These are phyloP conservation scores for Mus spretus DNA, from an alignment of 2,797 vertebrate genomes.

Conservation along the genomic window DNA sequence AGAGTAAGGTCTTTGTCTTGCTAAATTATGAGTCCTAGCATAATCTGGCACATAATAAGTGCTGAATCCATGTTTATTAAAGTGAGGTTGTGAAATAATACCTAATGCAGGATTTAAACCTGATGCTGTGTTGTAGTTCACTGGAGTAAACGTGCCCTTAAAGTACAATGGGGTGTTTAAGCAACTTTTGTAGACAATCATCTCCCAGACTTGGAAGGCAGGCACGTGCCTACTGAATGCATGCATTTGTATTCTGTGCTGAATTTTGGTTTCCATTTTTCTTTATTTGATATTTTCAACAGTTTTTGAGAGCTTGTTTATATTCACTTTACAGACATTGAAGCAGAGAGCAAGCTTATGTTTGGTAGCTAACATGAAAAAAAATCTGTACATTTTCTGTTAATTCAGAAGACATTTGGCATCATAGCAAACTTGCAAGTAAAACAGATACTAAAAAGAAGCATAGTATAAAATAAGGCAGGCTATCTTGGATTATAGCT, in stretches of 20 bases:
- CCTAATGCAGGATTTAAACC: constrained; percentile 5
- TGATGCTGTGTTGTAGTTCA: constrained; percentile 10
- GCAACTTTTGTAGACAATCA: background rate
- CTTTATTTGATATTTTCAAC: constrained; percentile 54
- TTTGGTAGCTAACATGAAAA: constrained; percentile 52
- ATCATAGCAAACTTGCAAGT: constrained; percentile 38
- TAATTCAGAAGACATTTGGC: constrained; percentile 60
- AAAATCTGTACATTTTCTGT: constrained; percentile 17
- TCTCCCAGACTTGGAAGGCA: constrained; percentile 12
- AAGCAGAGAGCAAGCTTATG: constrained; percentile 45
- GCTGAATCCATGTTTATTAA: constrained; percentile 5
- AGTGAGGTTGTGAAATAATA: constrained; percentile 35
- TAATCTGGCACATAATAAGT: background rate
- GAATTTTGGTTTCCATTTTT: background rate
- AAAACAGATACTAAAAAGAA: constrained; percentile 20
- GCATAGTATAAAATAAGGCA: constrained; percentile 4
- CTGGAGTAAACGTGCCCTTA: constrained; percentile 38
- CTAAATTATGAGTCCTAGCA: background rate
- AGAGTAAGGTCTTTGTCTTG: background rate
- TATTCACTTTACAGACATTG: constrained; percentile 22
- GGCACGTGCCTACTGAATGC: background rate
- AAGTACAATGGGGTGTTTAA: background rate
- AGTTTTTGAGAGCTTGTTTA: constrained; percentile 27
- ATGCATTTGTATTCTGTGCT: background rate
- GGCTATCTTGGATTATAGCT: constrained; percentile 30